Base-by-base conservation (phyloP, 37 sponge, comb jelly and placozoan genomes). In the Oscarella lobularis region DNA sequence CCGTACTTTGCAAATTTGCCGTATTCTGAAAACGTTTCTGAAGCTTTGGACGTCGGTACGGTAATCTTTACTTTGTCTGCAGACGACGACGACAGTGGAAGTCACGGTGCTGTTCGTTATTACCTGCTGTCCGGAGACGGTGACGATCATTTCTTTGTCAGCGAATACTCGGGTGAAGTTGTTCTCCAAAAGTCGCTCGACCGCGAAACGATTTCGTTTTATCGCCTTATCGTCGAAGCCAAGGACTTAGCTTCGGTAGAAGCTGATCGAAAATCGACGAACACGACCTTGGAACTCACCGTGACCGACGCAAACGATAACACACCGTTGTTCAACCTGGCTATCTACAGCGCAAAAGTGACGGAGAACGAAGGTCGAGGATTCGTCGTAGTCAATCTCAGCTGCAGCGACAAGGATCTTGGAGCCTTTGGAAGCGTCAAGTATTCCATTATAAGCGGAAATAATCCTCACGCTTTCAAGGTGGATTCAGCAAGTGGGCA, bases 321-420 rank as follows among this genome's bases (percentile, higher is more conserved):
- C 9, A 31, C 38, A 5, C 87, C 87, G 0, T 29, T 38, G 33
- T 76, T 86, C 33, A 39, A 66, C 33, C 71, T 35, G 6, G 31
- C 60, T 48, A 48, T 48, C 60, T 48, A 48, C 9, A 78, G 38
- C 35, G 70, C 38, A 29, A 67, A 31, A 0, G 36, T 66, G 3
- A 30, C 0, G 35, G 80, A 79, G 66, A 73, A 35, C 5, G 71
- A 68, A 4, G 71, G 35, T 5, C 29, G 33, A 32, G 71, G 71
- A 5, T 5, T 35, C 5, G 71, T 68, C 5, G 35, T 68, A 32
- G 33, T 35, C 4, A 48, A 48, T 48, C 20, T 48, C 9, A 48
- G 60, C 20, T 86, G 87, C 39, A 67, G 76, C 29, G 91, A 90
- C 76, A 79, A n/a, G 39, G 91, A 90, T 39, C 27, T 54, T 20